Evolutionary conservation across 2,113 vertebrate genomes (phyloP).

Genomic region (Tringa solitaria): DNA sequence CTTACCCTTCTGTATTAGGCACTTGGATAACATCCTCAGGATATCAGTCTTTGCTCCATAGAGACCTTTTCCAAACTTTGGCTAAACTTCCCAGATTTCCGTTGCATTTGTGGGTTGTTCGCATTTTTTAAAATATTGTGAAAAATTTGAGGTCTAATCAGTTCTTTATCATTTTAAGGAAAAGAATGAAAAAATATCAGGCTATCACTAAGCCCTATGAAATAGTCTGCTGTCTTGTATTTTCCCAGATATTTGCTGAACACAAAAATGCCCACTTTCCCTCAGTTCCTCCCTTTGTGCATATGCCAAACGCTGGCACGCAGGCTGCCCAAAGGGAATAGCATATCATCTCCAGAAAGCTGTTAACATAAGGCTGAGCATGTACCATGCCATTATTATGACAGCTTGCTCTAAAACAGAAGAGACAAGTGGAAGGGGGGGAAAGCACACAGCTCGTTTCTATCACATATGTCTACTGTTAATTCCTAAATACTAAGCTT

Average conservation of each 20-base stretch:
- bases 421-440: conserved; percentile 38
- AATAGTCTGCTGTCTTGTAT: neutral
- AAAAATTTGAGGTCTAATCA: neutral
- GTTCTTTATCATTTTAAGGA: neutral
- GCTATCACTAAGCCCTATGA: neutral
- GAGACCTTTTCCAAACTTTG: neutral
- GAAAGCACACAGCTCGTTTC: neutral
- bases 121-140: neutral
- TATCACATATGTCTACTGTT: neutral
- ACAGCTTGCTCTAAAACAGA: conserved; percentile 68
- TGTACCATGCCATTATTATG: conserved; percentile 69
- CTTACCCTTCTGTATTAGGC: neutral
- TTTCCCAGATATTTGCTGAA: neutral
- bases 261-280: conserved; percentile 19
- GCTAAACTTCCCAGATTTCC: neutral
- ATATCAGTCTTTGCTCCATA: neutral
- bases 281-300: conserved; percentile 25
- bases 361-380: conserved; percentile 75
- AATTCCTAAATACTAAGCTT: neutral
- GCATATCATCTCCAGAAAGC: conserved; percentile 62
- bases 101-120: neutral
- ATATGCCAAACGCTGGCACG: conserved; percentile 54
- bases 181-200: neutral
- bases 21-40: neutral
- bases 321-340: conserved; percentile 62